Base-by-base conservation (phyloP, 1,140 invertebrate genomes). In the Drosophila pseudoobscura region DNA sequence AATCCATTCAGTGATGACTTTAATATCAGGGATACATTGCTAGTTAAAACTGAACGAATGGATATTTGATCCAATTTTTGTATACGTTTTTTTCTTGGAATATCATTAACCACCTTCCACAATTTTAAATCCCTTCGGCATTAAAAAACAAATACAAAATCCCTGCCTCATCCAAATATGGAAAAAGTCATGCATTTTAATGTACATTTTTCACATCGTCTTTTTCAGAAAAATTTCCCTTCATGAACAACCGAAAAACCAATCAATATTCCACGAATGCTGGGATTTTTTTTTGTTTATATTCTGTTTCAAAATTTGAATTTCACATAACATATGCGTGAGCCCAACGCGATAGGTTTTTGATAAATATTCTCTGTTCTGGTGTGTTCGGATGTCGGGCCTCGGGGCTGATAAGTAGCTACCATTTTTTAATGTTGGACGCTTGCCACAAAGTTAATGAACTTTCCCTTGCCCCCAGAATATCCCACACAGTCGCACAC, bases 401-500 rank as follows among this genome's bases (percentile, higher is more conserved):
- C 49, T 61, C 29, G 13, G 44, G 44, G 51, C 79, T 84, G 80
- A 84, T 73, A 84, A 84, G 80, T 84, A 82, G 78, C 75, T 70
- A 87, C 63, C 77, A 85, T 85, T 85, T 85, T 85, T 85, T 87
- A 85, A 87, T 85, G 80, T 87, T 15, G 15, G 15, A 15, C 15
- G 15, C 62, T 58, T 50, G 58, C 53, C 57, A 26, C 69, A 75
- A 58, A 79, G 69, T 79, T 75, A 55, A 79, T 58, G 52, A 69
- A 69, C 63, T 69, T 50, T 69, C 31, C 3, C 15, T 35, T 53
- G 51, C 35, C 41, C 59, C 59, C 35, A 11, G 31, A 55, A 35
- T 53, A 58, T 45, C 41, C 58, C 53, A 50, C 45, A 46, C 20
- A 6, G 11, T 15, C 4, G 24, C 47, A 17, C 52, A 20, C 29